Evolutionary conservation across 2,113 vertebrate species (phyloP), one percentile per base, ranked within the genome.

Genomic region (Rhinichthys klamathensis): DNA sequence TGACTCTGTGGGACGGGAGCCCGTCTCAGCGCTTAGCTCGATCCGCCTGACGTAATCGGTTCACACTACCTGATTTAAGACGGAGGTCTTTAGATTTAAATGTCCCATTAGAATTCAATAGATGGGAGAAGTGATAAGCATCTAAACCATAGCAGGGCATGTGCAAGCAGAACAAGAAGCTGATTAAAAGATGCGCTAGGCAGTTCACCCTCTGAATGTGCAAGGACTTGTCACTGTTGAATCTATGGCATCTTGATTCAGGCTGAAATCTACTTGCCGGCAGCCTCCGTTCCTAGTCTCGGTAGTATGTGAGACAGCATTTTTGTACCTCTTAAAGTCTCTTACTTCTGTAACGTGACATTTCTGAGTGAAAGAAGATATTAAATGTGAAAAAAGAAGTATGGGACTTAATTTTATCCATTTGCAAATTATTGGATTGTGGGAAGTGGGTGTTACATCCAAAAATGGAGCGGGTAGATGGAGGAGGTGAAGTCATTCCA

Each of bases 61-160:
- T 74, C 82, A 49, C 38, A 38, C 82, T 18, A 25, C 75, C 46
- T 38, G 49, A 74, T 88, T 86, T 87, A 85, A 90, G 84, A 84
- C 56, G 18, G 82, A 56, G 60, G 85, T 85, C 78, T 83, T 90
- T 80, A 80, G 69, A 88, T 87, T 87, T 80, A 90, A 86, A 88
- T 85, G 89, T 84, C 75, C 83, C 58, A 81, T 92, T 88, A 87
- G 65, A 75, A 88, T 91, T 86, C 89, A 87, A 56, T 72, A 83
- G 84, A 89, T 73, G 73, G 41, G 32, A 67, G 86, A 80, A 86
- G 85, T 72, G 87, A 89, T 88, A 89, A 84, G 88, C 85, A 74
- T 88, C 86, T 87, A 92, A 95, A 92, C 90, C 92, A 91, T 94
- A 92, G 87, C 93, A 92, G 89, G 86, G 84, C 89, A 94, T 94